Evolutionary conservation across 2,888 invertebrate genomes (phyloP), one percentile per base, ranked within the genome.

Genomic region (Odontocolon sp.): DNA sequence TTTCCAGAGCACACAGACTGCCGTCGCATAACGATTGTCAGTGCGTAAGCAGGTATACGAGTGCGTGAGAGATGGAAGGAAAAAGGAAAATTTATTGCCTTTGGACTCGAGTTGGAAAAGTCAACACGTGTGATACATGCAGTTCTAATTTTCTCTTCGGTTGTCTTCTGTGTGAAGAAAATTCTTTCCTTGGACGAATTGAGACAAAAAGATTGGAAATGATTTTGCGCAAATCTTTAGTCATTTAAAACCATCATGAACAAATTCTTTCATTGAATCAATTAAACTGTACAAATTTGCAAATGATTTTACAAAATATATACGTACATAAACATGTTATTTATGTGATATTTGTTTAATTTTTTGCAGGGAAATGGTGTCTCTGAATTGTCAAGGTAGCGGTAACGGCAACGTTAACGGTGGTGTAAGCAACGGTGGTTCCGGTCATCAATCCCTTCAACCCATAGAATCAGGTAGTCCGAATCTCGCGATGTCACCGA

Each of bases 401-500:
- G 71, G 70, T 9, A 82, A 80, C 68, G 86, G 81, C 5, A 82
- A 82, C 63, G 82, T 82, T 4, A 83, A 83, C 33, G 79, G 79
- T 23, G 77, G 82, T 8, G 81, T 72, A 26, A 86, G 83, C 77
- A 85, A 85, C 63, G 83, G 82, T 0, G 85, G 82, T 2, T 81
- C 79, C 1, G 82, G 84, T 52, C 87, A 87, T 40, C 88, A 89
- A 28, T 83, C 87, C 26, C 59, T 88, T 50, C 87, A 86, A 63
- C 83, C 85, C 14, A 80, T 89, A 18, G 89, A 90, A 42, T 86
- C 89, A 18, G 84, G 84, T 18, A 88, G 88, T 72, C 87, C 90
- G 11, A 89, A 87, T 77, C 80, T 89, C 5, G 86, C 88, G 2
- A 89, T 89, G 83, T 88, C 90, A 14, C 90, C 89, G 21, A 73